A percentile compares a stretch with the other conserved stretches of the same genome.
These are phyloP conservation scores for Anthophora plumipes DNA, from an alignment of 2,888 invertebrate genomes.

Conservation along the genomic window DNA sequence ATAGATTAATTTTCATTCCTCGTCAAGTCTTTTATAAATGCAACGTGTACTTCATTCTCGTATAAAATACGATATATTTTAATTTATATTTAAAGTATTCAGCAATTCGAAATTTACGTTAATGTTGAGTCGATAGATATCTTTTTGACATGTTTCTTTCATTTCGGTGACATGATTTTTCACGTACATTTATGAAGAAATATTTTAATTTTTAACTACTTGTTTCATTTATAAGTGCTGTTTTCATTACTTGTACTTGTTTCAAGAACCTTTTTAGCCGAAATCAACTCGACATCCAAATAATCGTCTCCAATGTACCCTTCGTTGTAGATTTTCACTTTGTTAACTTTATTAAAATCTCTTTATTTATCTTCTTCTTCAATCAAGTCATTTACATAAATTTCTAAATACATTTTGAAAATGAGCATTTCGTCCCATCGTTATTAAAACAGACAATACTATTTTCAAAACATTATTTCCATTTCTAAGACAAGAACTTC, in stretches of 20 bases:
- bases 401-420: not conserved
- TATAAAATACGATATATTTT: not conserved
- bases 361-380: not conserved
- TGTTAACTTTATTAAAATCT: not conserved
- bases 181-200: not conserved
- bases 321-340: not conserved
- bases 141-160: conserved; percentile 57
- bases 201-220: not conserved
- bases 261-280: not conserved
- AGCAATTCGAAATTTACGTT: conserved; percentile 56
- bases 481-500: not conserved
- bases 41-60: not conserved
- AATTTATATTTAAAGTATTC: not conserved
- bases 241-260: not conserved
- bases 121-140: conserved; percentile 36
- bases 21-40: too few species aligned
- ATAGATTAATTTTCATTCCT: too few species aligned
- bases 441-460: not conserved
- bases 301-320: conserved; percentile 21
- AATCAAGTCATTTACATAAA: not conserved
- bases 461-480: not conserved
- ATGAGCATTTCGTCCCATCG: not conserved
- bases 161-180: conserved; percentile 58
- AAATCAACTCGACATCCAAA: conserved; percentile 46
- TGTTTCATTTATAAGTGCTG: not conserved